Evolutionary conservation across 2,113 vertebrate genomes (phyloP).

Genomic region (Melanerpes formicivorus): DNA sequence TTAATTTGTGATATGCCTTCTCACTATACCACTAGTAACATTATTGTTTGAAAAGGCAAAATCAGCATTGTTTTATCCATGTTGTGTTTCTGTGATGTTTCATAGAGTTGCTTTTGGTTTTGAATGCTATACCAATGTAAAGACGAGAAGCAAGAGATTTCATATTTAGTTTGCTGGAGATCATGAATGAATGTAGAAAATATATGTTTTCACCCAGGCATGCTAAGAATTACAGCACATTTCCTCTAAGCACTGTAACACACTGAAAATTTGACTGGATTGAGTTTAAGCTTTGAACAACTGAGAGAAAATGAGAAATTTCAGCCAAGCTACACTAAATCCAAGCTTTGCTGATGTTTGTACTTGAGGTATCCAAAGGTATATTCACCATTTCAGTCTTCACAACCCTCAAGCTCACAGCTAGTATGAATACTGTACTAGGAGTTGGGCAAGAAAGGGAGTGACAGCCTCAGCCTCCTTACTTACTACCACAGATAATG

Average conservation of each 20-base stretch:
- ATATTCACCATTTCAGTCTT: not conserved
- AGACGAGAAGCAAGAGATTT: not conserved
- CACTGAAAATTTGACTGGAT: not conserved
- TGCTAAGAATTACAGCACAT: not conserved
- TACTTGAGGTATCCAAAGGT: not conserved
- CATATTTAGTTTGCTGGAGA: constrained; percentile 12
- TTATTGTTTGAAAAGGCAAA: not conserved
- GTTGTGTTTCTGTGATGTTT: not conserved
- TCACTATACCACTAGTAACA: not conserved
- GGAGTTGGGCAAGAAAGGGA: not conserved
- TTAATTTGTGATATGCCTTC: not conserved
- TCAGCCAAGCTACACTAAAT: not conserved
- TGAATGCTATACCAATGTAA: not conserved
- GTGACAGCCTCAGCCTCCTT: not conserved
- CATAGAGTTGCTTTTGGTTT: not conserved
- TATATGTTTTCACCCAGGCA: not conserved
- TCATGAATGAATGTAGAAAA: not conserved
- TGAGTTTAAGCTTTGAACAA: not conserved
- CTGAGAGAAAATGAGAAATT: not conserved
- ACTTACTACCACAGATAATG: not conserved
- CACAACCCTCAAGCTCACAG: not conserved
- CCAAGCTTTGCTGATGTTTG: not conserved
- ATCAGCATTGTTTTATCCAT: not conserved
- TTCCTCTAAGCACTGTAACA: not conserved
- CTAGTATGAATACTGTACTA: not conserved